These are phyloP conservation scores for Rotaria sp. DNA, from an alignment of 2,888 invertebrate species.

Conservation along the genomic window DNA sequence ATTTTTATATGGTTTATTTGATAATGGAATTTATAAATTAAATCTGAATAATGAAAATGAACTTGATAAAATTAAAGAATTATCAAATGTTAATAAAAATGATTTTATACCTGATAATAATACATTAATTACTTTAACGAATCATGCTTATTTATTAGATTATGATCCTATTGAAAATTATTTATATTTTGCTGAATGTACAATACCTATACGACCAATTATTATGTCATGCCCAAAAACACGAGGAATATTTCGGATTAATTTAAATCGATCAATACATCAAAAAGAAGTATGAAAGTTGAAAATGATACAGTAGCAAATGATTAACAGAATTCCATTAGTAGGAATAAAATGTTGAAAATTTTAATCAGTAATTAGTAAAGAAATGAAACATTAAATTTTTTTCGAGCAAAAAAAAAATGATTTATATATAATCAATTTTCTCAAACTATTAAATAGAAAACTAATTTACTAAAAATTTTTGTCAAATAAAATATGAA, in stretches of 20 bases:
- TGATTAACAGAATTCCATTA: too few relatives aligned
- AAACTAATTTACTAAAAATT: too few relatives aligned
- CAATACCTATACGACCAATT: not conserved
- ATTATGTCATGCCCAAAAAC: not conserved
- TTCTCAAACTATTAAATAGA: too few relatives aligned
- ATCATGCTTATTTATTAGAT: slow-evolving; percentile 9
- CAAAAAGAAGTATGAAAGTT: not conserved
- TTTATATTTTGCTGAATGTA: slow-evolving; percentile 6
- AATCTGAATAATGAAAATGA: not conserved
- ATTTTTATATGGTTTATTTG: not conserved
- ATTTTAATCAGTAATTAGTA: too few relatives aligned
- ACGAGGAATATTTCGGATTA: not conserved
- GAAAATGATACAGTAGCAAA: too few relatives aligned
- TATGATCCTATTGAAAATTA: not conserved
- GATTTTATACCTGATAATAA: not conserved
- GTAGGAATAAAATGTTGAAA: too few relatives aligned
- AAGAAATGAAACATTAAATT: too few relatives aligned
- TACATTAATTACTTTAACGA: not conserved
- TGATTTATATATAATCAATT: too few relatives aligned
- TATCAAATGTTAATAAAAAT: not conserved
- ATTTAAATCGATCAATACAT: not conserved
- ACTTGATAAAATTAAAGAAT: not conserved
- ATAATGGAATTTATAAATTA: slow-evolving; percentile 11
- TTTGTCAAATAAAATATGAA: too few relatives aligned
- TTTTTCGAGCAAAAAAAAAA: too few relatives aligned